These are phyloP conservation scores for Esperia sulphurella DNA, from an alignment of 2,888 invertebrate species.

Conservation along the genomic window DNA sequence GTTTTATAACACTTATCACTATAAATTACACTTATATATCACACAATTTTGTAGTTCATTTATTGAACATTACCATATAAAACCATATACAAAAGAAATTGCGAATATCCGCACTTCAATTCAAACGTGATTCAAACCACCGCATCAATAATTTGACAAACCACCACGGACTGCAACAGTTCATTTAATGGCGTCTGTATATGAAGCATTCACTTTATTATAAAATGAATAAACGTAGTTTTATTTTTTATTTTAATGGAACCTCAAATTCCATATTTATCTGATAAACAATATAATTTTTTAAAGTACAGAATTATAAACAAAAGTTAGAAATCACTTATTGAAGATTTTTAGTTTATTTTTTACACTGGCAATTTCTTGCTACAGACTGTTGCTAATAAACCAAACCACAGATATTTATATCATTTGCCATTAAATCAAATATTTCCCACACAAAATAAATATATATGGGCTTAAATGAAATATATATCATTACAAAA, in stretches of 20 bases:
- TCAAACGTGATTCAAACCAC: slow-evolving; percentile 80
- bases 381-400: slow-evolving; percentile 47
- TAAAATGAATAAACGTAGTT: not conserved
- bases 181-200: slow-evolving; percentile 65
- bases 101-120: slow-evolving; percentile 65
- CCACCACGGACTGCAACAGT: slow-evolving; percentile 39
- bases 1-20: slow-evolving; percentile 32
- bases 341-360: not conserved
- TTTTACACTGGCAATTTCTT: slow-evolving; percentile 36
- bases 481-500: too few species aligned
- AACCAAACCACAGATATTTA: slow-evolving; percentile 19
- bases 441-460: not conserved
- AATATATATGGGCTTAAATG: not conserved
- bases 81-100: slow-evolving; percentile 22
- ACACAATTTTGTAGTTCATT: slow-evolving; percentile 31
- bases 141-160: slow-evolving; percentile 79
- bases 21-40: slow-evolving; percentile 35
- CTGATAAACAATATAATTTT: not conserved
- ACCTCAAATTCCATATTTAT: too few species aligned
- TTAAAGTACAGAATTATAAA: not conserved
- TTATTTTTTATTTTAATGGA: too few species aligned
- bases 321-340: slow-evolving; percentile 1
- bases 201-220: slow-evolving; percentile 47
- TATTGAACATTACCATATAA: slow-evolving; percentile 21
- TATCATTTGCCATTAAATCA: slow-evolving; percentile 16